Percentiles rank a stretch among this genome's conserved stretches.
Evolutionary conservation across 2,888 invertebrate species (phyloP).

Genomic region (Unio pictorum): DNA sequence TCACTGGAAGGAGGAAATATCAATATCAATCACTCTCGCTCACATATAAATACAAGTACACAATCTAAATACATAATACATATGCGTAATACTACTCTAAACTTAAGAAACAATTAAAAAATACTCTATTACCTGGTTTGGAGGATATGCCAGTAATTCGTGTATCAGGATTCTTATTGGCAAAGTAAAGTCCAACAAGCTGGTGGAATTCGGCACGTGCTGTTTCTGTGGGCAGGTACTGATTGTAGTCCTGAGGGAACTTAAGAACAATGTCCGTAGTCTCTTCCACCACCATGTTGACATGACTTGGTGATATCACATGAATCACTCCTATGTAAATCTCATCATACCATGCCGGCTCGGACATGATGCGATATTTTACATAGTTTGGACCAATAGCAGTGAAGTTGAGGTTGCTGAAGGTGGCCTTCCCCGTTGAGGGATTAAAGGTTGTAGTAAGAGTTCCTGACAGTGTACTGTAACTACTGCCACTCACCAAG

Average conservation of each 20-base stretch:
- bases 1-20: too few relatives aligned
- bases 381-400: slow-evolving; percentile 31
- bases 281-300: slow-evolving; percentile 16
- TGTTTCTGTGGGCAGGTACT: slow-evolving; percentile 8
- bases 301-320: slow-evolving; percentile 16
- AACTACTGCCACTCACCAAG: not conserved
- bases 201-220: slow-evolving; percentile 15
- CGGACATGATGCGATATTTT: slow-evolving; percentile 22
- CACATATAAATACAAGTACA: too few relatives aligned
- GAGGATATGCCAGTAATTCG: too few relatives aligned
- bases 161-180: slow-evolving; percentile 11
- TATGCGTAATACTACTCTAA: too few relatives aligned
- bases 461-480: slow-evolving; percentile 26
- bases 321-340: slow-evolving; percentile 16
- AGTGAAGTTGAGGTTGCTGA: slow-evolving; percentile 33
- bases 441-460: slow-evolving; percentile 19
- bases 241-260: slow-evolving; percentile 30
- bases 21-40: not conserved
- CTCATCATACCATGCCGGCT: slow-evolving; percentile 35
- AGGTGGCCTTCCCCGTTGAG: slow-evolving; percentile 19
- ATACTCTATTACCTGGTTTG: too few relatives aligned
- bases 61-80: too few relatives aligned
- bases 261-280: slow-evolving; percentile 20
- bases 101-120: too few relatives aligned
- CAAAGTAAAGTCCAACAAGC: slow-evolving; percentile 19